A percentile compares a stretch with the other conserved stretches of the same genome.
Conservation (phyloP, 2,113 vertebrate species). For the Benitochromis conjunctus region DNA sequence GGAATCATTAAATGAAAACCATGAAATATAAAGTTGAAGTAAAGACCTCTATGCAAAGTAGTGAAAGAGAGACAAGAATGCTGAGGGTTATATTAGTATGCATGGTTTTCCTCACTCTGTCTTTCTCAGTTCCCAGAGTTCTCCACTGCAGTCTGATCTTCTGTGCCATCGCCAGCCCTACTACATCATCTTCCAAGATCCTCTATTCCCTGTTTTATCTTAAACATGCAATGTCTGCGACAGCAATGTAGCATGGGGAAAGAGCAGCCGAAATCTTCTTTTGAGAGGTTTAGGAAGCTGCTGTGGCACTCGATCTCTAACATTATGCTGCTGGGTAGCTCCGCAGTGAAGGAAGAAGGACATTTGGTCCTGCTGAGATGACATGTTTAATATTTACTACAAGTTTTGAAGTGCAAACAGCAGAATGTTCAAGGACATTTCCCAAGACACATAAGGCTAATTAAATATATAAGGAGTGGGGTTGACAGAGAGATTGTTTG, state of each 20-base stretch:
- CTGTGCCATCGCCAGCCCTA: slow-evolving; percentile 15
- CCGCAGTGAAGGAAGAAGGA: background rate
- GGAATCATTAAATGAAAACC: slow-evolving; percentile 2
- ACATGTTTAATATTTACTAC: slow-evolving; percentile 19
- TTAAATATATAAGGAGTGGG: slow-evolving; percentile 9
- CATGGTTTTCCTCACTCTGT: background rate
- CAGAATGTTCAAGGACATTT: background rate
- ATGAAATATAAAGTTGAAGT: background rate
- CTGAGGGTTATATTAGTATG: slow-evolving; percentile 61
- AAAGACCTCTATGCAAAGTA: slow-evolving; percentile 17
- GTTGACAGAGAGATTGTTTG: slow-evolving; percentile 13
- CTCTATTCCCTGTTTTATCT: slow-evolving; percentile 40
- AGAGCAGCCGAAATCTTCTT: slow-evolving; percentile 9
- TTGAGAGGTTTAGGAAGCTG: slow-evolving; percentile 13
- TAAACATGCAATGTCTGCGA: slow-evolving; percentile 40
- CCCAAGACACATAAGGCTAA: slow-evolving; percentile 6
- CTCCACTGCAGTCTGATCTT: slow-evolving; percentile 27
- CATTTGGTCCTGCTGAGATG: background rate
- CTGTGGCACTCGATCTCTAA: slow-evolving; percentile 29
- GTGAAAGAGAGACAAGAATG: slow-evolving; percentile 32
- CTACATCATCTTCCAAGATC: slow-evolving; percentile 33
- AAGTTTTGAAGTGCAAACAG: slow-evolving; percentile 35
- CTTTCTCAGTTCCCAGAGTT: slow-evolving; percentile 20
- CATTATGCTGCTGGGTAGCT: slow-evolving; percentile 5
- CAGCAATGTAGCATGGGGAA: slow-evolving; percentile 16